phyloP scores from a whole-genome alignment of 2,113 vertebrate species.

The Ptilorrhoa leucosticta region DNA sequence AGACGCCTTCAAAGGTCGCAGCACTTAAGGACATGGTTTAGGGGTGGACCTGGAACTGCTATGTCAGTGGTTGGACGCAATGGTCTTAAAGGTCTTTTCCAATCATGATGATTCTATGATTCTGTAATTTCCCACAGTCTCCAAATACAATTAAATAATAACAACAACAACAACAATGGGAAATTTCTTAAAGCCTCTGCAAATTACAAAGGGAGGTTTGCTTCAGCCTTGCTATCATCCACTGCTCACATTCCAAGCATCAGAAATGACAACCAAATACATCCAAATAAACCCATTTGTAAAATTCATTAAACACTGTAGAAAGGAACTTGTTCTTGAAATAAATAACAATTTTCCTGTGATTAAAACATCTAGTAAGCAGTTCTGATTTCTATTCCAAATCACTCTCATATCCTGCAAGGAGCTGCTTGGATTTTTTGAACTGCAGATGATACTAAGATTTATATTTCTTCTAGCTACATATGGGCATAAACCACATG shows the following conservation, averaged over 20 bases:
- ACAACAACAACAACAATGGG: not conserved
- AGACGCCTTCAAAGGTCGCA: too few species aligned
- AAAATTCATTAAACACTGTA: not conserved
- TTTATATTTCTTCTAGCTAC: not conserved
- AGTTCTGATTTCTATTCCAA: not conserved
- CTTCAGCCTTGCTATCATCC: not conserved
- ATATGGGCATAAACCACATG: not conserved
- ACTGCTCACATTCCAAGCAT: not conserved
- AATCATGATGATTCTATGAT: not conserved
- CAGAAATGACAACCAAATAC: not conserved
- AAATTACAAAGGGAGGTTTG: not conserved
- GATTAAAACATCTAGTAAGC: not conserved
- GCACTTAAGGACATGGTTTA: not conserved
- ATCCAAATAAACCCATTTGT: not conserved
- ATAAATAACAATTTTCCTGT: not conserved
- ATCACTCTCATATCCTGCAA: not conserved
- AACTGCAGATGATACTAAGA: not conserved
- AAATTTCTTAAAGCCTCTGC: not conserved
- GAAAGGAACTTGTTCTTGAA: not conserved
- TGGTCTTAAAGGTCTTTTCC: not conserved
- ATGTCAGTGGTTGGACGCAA: not conserved
- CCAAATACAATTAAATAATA: not conserved
- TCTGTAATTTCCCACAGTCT: not conserved
- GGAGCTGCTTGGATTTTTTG: not conserved
- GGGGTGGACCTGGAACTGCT: not conserved